Conservation (phyloP, 2,113 vertebrate genomes). For the Actenoides lindsayi region DNA sequence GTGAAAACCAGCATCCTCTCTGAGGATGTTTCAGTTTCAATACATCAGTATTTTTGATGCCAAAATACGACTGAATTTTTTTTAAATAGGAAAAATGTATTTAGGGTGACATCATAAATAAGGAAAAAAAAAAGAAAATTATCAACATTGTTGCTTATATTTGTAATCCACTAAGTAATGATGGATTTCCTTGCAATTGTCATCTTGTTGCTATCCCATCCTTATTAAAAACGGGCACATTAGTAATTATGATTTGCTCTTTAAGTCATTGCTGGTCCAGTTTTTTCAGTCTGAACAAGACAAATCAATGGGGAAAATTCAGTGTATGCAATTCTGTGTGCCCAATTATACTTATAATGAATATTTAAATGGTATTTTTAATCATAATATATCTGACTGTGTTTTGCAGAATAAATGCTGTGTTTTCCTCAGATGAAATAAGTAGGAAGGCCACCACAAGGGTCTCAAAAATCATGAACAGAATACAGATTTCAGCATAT, state of each 20-base stretch:
- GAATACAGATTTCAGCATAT: neutral
- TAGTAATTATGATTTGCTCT: neutral
- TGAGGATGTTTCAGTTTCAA: neutral
- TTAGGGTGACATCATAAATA: neutral
- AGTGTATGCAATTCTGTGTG: neutral
- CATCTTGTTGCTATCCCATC: neutral
- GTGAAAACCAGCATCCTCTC: neutral
- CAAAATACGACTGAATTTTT: neutral
- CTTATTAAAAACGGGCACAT: neutral
- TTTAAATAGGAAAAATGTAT: neutral
- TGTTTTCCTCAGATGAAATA: neutral
- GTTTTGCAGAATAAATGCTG: neutral
- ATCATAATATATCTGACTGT: neutral
- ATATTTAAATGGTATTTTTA: neutral
- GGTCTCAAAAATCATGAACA: neutral
- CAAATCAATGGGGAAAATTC: neutral
- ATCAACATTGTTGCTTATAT: neutral
- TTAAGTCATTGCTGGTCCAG: neutral
- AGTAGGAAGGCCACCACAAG: neutral
- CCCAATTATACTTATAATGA: neutral
- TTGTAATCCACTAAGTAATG: neutral
- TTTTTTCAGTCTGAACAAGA: neutral
- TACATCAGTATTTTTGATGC: neutral
- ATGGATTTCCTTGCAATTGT: neutral
- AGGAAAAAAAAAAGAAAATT: neutral